A percentile compares a stretch with the other conserved stretches of the same genome.
Conservation (phyloP, 2,888 invertebrate genomes). For the Seladonia tumulorum region DNA sequence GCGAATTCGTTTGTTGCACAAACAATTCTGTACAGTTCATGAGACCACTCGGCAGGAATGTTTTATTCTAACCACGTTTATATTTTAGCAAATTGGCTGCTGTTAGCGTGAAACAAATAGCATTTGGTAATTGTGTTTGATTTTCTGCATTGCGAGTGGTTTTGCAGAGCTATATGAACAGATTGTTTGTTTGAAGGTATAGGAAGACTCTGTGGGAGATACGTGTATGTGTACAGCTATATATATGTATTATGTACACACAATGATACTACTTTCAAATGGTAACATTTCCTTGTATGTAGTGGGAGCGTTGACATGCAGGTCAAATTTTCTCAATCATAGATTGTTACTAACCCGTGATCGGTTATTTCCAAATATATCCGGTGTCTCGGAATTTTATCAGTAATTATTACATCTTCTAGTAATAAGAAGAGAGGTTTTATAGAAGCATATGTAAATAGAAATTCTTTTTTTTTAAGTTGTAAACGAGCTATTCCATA, state of each 20-base stretch:
- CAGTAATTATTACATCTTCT: neutral
- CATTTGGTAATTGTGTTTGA: neutral
- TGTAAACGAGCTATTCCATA: no score
- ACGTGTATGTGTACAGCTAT: neutral
- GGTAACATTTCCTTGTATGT: neutral
- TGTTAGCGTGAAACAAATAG: neutral
- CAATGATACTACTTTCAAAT: neutral
- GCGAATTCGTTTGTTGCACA: neutral
- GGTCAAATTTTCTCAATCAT: slow-evolving; percentile 20
- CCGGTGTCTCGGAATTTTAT: neutral
- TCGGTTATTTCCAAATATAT: neutral
- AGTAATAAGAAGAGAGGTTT: neutral
- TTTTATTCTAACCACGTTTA: neutral
- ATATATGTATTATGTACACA: neutral
- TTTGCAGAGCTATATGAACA: neutral
- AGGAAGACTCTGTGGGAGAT: neutral
- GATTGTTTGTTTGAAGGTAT: neutral
- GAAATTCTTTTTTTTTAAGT: no score
- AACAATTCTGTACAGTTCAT: neutral
- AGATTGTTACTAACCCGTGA: neutral
- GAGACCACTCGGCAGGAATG: neutral
- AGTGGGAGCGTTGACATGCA: slow-evolving; percentile 9
- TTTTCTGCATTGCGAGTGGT: neutral
- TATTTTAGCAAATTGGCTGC: neutral
- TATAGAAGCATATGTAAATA: neutral